Percentiles rank a stretch among this genome's conserved stretches.
Conservation (phyloP, 2,888 invertebrate species). For the Pristionchus mayeri region DNA sequence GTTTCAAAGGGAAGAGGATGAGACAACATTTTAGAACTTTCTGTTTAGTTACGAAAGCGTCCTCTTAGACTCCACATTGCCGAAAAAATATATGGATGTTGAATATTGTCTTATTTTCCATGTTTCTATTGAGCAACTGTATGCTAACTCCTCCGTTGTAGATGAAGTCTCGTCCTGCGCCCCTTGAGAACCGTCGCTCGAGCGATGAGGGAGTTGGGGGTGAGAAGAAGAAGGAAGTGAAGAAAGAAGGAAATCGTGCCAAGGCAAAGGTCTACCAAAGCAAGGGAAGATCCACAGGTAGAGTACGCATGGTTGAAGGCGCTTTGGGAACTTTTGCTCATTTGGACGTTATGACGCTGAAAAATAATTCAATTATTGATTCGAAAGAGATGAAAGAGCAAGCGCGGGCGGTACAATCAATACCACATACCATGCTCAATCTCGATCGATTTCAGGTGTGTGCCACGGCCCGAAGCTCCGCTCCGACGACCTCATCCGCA, state of each 20-base stretch:
- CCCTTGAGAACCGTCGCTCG: neutral
- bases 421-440: constrained; percentile 14
- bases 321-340: no score
- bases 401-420: neutral
- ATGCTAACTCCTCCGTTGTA: neutral
- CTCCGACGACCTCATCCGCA: constrained; percentile 21
- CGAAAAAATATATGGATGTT: no score
- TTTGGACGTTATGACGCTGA: no score
- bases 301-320: neutral
- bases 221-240: constrained; percentile 34
- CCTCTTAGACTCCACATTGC: no score
- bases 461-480: neutral
- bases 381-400: neutral
- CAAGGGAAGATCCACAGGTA: constrained; percentile 48
- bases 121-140: no score
- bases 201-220: neutral
- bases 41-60: no score
- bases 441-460: constrained; percentile 22
- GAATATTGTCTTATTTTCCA: no score
- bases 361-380: no score
- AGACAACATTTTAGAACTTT: no score
- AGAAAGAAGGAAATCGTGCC: constrained; percentile 39
- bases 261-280: constrained; percentile 37
- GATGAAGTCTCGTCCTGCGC: neutral
- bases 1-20: no score